Evolutionary conservation across 1,140 invertebrate species (phyloP).

Genomic region (Nephila pilipes): DNA sequence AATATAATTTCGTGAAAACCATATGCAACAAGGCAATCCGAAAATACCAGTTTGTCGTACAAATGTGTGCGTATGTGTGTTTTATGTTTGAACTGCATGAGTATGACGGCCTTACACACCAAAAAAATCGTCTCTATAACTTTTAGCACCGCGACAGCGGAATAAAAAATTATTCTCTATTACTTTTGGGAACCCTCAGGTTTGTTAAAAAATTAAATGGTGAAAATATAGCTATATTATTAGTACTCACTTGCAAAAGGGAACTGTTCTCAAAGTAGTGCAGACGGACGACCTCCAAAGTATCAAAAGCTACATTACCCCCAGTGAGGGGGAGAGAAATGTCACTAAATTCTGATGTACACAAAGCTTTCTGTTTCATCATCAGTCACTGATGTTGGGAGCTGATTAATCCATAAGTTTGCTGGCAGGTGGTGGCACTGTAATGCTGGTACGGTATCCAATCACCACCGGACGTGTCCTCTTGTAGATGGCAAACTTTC

Average conservation of each 20-base stretch:
- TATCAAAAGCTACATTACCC: conserved; percentile 98
- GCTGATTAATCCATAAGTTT: conserved; percentile 93
- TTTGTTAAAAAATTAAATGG: no score
- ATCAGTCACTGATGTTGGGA: conserved; percentile 85
- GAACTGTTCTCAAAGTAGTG: conserved; percentile 94
- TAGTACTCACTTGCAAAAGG: conserved; percentile 89
- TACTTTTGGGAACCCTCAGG: no score
- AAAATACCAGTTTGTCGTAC: no score
- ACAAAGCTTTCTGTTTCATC: conserved; percentile 93
- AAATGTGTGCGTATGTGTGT: no score
- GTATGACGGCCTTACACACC: no score
- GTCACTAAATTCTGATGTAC: conserved; percentile 97
- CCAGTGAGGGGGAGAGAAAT: conserved; percentile 97
- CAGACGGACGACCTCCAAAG: conserved; percentile 95
- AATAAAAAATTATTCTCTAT: no score
- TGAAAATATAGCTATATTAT: no score
- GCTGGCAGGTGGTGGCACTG: conserved; percentile 93
- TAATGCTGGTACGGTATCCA: conserved; percentile 99
- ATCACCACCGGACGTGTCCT: conserved; percentile 86
- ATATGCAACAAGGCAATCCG: no score
- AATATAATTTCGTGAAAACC: no score
- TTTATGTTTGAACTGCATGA: no score
- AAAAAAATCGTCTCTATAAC: no score
- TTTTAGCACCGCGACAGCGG: no score
- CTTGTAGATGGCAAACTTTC: conserved; percentile 98